Evolutionary conservation across 2,113 vertebrate species (phyloP), one percentile per base, ranked within the genome.

Genomic region (Zootoca vivipara): DNA sequence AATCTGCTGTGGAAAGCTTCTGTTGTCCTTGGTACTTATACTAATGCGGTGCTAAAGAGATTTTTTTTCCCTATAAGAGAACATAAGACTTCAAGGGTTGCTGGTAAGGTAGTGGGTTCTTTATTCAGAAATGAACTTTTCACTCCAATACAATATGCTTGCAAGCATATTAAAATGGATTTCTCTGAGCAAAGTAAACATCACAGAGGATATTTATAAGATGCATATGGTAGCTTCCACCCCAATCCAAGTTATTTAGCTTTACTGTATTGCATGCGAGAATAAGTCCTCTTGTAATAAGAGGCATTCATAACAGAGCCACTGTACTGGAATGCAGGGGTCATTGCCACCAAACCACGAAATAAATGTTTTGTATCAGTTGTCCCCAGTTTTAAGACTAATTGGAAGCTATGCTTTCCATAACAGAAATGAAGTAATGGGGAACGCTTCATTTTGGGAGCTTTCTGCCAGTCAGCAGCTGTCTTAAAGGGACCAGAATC

Each of bases 111-210:
- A 85, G 56, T 2, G 33, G 22, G 64, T 80, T 46, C 87, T 77
- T 79, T 20, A n/a, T 86, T 81, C 80, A 64, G 40, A 77, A 69
- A 67, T 52, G 56, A 87, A 85, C 56, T 89, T 74, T 85, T 85
- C 56, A 67, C 69, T 75, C 58, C 40, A 30, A n/a, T n/a, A 40
- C 58, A 67, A 86, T 73, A 42, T n/a, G 18, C 58, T 35, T 75
- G 78, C 42, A 46, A 56, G 70, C n/a, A 24, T 56, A 81, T 85
- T 85, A 82, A 65, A 82, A 58, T 69, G 33, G 83, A 89, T 82
- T 67, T 85, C 20, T 86, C 83, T 67, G 74, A 46, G n/a, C 46
- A 85, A n/a, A n/a, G 46, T 56, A 82, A 82, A 40, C 83, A 58
- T 75, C 42, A 24, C 56, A 24, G 82, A 58, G 18, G 26, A 72